phyloP scores from a whole-genome alignment of 2,797 vertebrate species.

The Loris lydekkerianus region DNA sequence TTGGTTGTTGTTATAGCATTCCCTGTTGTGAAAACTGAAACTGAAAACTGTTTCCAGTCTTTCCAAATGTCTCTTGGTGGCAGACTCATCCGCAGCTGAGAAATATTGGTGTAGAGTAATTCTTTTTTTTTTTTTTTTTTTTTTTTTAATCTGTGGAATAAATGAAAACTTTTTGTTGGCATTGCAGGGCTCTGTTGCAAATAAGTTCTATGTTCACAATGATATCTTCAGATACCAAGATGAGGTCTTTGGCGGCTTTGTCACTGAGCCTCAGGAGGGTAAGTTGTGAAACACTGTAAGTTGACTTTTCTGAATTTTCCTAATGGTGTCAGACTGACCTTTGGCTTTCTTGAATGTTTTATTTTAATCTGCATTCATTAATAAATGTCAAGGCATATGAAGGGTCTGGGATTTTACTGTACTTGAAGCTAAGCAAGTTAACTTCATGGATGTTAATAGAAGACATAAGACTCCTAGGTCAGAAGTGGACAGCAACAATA shows the following conservation, averaged over 20 bases:
- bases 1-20: background rate
- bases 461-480: background rate
- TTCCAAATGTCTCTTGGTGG: background rate
- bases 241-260: slow-evolving; percentile 97
- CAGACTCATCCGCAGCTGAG: background rate
- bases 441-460: background rate
- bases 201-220: slow-evolving; percentile 99
- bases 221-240: slow-evolving; percentile 99
- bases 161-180: slow-evolving; percentile 60
- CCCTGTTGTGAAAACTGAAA: background rate
- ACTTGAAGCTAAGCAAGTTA: background rate
- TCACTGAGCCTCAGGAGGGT: slow-evolving; percentile 97
- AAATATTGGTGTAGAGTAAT: background rate
- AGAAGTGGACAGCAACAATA: background rate
- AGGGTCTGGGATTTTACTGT: background rate
- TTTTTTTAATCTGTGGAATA: slow-evolving; percentile 39
- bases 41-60: background rate
- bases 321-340: background rate
- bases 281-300: slow-evolving; percentile 24
- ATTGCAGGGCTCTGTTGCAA: slow-evolving; percentile 96
- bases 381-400: background rate
- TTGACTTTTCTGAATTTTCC: slow-evolving; percentile 26
- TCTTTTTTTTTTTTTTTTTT: slow-evolving; percentile 5
- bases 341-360: background rate
- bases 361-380: slow-evolving; percentile 10